phyloP scores from a whole-genome alignment of 2,113 vertebrate species.

The Ochotona princeps region DNA sequence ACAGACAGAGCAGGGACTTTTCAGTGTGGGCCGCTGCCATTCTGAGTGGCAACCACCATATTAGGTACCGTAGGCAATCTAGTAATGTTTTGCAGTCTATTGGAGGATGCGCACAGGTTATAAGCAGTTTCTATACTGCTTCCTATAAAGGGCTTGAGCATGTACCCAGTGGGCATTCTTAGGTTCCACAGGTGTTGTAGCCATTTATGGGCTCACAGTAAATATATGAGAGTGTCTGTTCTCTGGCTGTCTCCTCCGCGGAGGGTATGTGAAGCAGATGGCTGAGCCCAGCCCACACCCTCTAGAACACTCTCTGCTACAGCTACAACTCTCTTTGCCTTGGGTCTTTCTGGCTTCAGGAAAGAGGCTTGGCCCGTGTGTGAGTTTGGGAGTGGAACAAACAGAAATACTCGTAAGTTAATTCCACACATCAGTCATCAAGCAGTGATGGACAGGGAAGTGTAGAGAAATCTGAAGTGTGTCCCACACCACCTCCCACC shows the following conservation, averaged over 20 bases:
- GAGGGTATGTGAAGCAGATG: not conserved
- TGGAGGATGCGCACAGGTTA: no score
- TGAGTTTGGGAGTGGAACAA: not conserved
- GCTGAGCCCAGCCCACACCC: fast-evolving
- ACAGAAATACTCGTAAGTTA: not conserved
- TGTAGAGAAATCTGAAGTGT: not conserved
- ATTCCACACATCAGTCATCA: not conserved
- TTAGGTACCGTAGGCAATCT: no score
- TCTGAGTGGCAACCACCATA: no score
- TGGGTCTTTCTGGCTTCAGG: not conserved
- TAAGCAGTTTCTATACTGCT: no score
- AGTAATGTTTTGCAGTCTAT: no score
- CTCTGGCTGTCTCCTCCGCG: not conserved
- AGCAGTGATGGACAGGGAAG: not conserved
- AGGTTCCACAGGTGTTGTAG: not conserved
- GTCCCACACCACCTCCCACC: not conserved
- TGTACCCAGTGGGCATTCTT: not conserved
- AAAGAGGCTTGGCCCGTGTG: not conserved
- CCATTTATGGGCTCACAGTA: not conserved
- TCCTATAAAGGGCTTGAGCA: not conserved
- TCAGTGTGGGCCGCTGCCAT: no score
- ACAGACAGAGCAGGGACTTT: no score
- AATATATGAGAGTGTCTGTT: not conserved
- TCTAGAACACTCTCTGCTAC: not conserved
- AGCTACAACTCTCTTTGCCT: not conserved